Base-by-base conservation (phyloP, 1,140 invertebrate genomes). In the Drosophila simulans region DNA sequence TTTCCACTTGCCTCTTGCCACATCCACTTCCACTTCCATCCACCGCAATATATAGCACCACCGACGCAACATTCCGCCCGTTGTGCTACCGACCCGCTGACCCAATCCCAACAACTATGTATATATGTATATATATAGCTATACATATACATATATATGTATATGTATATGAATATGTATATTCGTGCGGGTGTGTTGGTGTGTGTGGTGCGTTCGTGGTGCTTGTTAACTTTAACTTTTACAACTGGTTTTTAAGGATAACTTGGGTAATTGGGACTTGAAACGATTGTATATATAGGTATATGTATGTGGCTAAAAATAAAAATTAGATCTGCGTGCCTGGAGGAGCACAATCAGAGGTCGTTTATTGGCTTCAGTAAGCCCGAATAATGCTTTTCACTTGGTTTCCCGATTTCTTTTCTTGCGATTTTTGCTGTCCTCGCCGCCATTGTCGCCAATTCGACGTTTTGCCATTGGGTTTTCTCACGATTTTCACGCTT, bases 51-150 rank as follows among this genome's bases (percentile, higher is more conserved):
- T 5, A 34, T 39, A 48, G 56, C 39, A 63, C 66, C 68, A 84
- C 80, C 75, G 58, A 85, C 78, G 68, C 78, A 82, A 88, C 69
- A 71, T 76, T 86, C 65, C 82, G 85, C 74, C 66, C 83, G 60
- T 86, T 86, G 82, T 85, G 73, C 78, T 73, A 70, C 60, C 75
- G 80, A 88, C 79, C 83, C 83, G 83, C 82, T 86, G 83, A 88
- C 83, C 83, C 78, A 88, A 85, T 84, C 81, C 81, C 60, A 80
- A 71, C 10, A 1, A 22, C 45, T n/a, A 49, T 15, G 15, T 27
- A 27, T 15, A 49, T 49, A 13, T 7, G 4, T 25, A 17, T 12
- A 45, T 22, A 12, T 22, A 22, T 20, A 5, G 4, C 10, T 46
- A 46, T 46, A 12, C 12, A 17, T 22, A 22, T 22, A 5, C 4